Evolutionary conservation across 2,797 vertebrate genomes (phyloP).

Genomic region (Echeneis naucrates): DNA sequence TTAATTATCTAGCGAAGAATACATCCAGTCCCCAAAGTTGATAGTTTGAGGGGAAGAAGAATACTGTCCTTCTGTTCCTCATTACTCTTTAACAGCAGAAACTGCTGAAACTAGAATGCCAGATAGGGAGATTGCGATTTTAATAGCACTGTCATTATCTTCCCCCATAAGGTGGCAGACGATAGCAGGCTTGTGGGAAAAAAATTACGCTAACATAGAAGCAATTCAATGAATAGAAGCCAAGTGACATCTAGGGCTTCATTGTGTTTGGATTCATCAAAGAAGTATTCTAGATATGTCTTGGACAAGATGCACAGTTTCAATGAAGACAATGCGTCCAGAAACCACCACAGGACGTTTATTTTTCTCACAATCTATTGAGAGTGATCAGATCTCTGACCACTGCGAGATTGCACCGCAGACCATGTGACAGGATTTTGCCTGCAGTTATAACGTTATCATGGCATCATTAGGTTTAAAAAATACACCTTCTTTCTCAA

Average conservation of each 20-base stretch:
- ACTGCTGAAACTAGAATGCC: conserved; percentile 77
- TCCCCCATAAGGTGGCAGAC: conserved; percentile 77
- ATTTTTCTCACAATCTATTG: conserved; percentile 36
- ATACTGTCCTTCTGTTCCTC: conserved; percentile 87
- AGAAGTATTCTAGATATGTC: conserved; percentile 44
- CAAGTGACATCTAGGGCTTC: conserved; percentile 51
- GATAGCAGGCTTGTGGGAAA: conserved; percentile 61
- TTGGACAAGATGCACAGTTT: conserved; percentile 28
- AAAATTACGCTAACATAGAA: conserved; percentile 45
- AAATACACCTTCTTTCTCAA: conserved; percentile 27
- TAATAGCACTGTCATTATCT: conserved; percentile 81
- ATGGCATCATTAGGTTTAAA: conserved; percentile 38
- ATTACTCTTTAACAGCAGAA: conserved; percentile 86
- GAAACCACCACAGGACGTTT: conserved; percentile 23
- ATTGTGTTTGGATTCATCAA: conserved; percentile 60
- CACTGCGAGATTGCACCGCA: conserved; percentile 3
- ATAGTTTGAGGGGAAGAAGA: conserved; percentile 82
- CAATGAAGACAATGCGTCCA: conserved; percentile 23
- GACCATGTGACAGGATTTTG: conserved; percentile 29
- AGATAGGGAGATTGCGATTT: conserved; percentile 76
- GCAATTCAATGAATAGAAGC: conserved; percentile 52
- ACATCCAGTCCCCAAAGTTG: conserved; percentile 86
- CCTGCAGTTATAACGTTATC: conserved; percentile 24
- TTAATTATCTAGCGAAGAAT: conserved; percentile 88
- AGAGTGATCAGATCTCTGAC: conserved; percentile 39